phyloP scores from a whole-genome alignment of 2,888 invertebrate genomes.

The Pristionchus arcanus region DNA sequence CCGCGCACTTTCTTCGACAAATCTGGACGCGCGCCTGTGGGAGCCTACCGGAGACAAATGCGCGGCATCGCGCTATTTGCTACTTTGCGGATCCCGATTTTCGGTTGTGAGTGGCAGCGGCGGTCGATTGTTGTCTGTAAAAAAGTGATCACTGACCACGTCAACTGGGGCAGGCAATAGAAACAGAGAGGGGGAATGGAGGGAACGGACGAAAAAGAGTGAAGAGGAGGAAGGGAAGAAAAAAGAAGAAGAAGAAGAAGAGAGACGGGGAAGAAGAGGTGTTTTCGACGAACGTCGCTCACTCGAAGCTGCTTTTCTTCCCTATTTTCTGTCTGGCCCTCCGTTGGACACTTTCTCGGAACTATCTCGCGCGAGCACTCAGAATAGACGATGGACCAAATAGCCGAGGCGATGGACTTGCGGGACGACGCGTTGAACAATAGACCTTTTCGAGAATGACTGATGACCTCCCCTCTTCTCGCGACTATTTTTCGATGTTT shows the following conservation, averaged over 20 bases:
- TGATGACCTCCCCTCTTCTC: background rate
- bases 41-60: background rate
- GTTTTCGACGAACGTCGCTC: background rate
- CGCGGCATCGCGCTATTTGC: background rate
- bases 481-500: background rate
- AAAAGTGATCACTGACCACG: background rate
- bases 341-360: background rate
- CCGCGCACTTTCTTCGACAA: constrained; percentile 20
- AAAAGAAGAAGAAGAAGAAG: background rate
- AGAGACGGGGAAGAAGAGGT: background rate
- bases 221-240: background rate
- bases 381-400: background rate
- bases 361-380: background rate
- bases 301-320: background rate
- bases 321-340: background rate
- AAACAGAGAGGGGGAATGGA: no score
- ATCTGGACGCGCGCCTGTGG: background rate
- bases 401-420: background rate
- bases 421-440: background rate
- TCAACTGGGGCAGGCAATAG: background rate
- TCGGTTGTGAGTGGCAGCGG: background rate
- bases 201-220: background rate
- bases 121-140: background rate
- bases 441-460: background rate
- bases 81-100: background rate